Base-by-base conservation (phyloP, 2,113 vertebrate genomes). In the Oryzias melastigma region DNA sequence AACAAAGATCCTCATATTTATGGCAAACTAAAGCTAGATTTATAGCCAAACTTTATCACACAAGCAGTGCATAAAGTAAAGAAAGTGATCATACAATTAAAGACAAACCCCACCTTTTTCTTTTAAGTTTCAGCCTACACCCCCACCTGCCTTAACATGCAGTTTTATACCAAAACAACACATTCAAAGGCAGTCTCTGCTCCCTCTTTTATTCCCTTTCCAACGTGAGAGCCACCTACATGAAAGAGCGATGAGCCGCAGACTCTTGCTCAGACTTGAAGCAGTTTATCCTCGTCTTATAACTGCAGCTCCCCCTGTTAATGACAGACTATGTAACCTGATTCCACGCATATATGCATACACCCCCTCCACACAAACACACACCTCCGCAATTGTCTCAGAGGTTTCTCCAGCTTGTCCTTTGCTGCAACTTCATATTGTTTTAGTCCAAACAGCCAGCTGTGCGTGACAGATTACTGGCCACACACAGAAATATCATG, bases 391-490 rank as follows among this genome's bases (percentile, higher is more conserved):
- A 62, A 51, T 55, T 45, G 62, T 64, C 77, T 65, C 68, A 45
- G 68, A 87, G 73, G 46, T 84, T 78, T 70, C 60, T 71, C 29
- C 61, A 85, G 80, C 69, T 68, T 72, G 81, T 48, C 5, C 85
- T 83, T 85, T 77, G 62, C 66, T 88, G 47, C 54, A 78, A 87
- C 86, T 81, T 70, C 81, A 86, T 65, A 93, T 90, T 87, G 60
- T 89, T 91, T 90, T 85, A 84, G 80, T 82, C 84, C 70, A 54
- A 74, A 67, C 81, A 77, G 81, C 91, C 90, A 89, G 91, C 91
- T 91, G 78, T 84, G 92, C 86, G 89, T 85, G 78, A 91, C 87
- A 89, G 90, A 88, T 90, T 89, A 89, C 89, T 65, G 86, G 29
- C 51, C 77, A 78, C 84, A 58, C 77, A 78, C 85, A 58, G 81